Conservation (phyloP, 2,888 invertebrate species). For the Pachymerium ferrugineum region DNA sequence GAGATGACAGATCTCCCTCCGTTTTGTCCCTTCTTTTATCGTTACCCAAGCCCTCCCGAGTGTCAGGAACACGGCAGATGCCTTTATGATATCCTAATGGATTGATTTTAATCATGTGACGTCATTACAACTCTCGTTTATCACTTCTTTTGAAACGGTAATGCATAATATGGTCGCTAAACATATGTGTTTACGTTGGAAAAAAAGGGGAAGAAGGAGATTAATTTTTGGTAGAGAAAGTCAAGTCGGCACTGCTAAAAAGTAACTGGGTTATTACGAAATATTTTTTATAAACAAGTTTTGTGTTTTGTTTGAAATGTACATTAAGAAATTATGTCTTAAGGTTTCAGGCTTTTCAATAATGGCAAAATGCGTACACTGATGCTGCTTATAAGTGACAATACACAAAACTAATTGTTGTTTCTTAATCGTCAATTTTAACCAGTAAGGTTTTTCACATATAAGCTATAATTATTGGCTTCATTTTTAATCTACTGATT, state of each 20-base stretch:
- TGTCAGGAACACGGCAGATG: neutral
- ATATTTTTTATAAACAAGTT: neutral
- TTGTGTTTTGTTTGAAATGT: neutral
- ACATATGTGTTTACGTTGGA: neutral
- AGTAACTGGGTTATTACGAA: no score
- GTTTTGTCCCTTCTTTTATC: neutral
- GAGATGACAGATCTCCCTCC: slow-evolving; percentile 21
- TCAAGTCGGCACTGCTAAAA: neutral
- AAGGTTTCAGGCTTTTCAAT: no score
- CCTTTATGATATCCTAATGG: slow-evolving; percentile 2
- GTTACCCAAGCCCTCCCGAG: neutral
- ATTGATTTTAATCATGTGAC: slow-evolving; percentile 2
- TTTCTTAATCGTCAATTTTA: no score
- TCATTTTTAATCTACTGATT: no score
- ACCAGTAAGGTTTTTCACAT: no score
- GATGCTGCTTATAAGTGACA: no score
- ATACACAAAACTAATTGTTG: no score
- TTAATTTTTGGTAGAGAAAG: neutral
- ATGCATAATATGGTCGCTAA: neutral
- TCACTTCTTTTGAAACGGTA: neutral
- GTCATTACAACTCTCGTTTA: neutral
- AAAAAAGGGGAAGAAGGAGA: neutral
- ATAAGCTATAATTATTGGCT: no score
- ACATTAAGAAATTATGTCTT: neutral
- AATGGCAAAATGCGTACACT: no score